A percentile compares a stretch with the other conserved stretches of the same genome.
Evolutionary conservation across 2,797 vertebrate species (phyloP).

Genomic region (Avahi laniger): DNA sequence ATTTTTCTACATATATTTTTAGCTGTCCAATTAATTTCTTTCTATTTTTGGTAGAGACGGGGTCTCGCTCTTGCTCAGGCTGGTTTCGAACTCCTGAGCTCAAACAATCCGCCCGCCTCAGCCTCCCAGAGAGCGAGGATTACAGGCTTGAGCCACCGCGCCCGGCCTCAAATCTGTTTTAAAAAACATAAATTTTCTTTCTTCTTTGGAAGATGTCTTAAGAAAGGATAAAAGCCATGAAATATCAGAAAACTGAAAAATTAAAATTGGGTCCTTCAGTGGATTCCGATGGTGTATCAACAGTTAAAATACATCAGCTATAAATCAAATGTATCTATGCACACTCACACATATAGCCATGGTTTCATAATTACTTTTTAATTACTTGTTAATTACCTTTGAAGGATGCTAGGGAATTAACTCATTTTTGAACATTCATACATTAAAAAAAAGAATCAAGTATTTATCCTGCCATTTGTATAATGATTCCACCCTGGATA

Average conservation of each 20-base stretch:
- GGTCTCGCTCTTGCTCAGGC: too few species aligned
- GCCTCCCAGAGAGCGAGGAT: too few species aligned
- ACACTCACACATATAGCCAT: not conserved
- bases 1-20: too few species aligned
- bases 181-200: conserved; percentile 1
- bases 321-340: not conserved
- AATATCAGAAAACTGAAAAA: conserved; percentile 13
- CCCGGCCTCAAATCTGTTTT: not conserved
- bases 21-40: too few species aligned
- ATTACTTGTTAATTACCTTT: not conserved
- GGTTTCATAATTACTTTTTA: not conserved
- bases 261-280: not conserved
- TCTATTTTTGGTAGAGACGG: too few species aligned
- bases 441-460: not conserved
- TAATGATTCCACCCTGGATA: not conserved
- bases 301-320: not conserved
- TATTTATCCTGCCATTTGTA: not conserved
- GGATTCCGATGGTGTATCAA: not conserved
- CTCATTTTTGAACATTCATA: not conserved
- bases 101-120: too few species aligned
- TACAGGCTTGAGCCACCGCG: too few species aligned
- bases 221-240: not conserved
- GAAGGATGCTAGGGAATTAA: not conserved
- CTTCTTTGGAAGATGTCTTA: not conserved
- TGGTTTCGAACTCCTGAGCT: too few species aligned